Evolutionary conservation across 2,113 vertebrate species (phyloP), one percentile per base, ranked within the genome.

Genomic region (Equus quagga): DNA sequence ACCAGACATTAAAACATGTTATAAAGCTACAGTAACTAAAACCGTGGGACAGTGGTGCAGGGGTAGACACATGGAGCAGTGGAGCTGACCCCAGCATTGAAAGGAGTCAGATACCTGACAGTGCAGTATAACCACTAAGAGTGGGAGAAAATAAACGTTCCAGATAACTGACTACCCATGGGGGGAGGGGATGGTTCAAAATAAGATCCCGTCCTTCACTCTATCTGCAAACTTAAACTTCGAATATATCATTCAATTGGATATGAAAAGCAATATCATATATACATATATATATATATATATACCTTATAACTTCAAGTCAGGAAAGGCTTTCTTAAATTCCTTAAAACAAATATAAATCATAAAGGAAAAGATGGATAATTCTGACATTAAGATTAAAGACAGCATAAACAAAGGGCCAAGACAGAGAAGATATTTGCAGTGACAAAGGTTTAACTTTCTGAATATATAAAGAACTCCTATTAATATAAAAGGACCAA

Each of bases 341-440:
- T 91, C 73, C 91, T 80, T 65, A 46, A 91, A 80, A 56, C 6
- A n/a, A 64, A 36, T 72, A 90, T 33, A 81, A 85, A 85, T 94
- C 86, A 73, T 26, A 69, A 69, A 80, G 36, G 72, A 65, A 94
- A 90, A 80, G 69, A 26, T 64, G n/a, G 62, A 33, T 58, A 72
- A 79, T 85, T 90, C 28, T 49, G 24, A 33, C 10, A 18, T 72
- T 65, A 91, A 95, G 46, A 95, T 36, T 49, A 75, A 62, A 91
- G 11, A 73, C 2, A 67, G 31, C 36, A 58, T 56, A 73, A 89
- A 46, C 36, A 2, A 86, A 91, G 58, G 67, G 73, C 49, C 80
- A 86, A 31, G 80, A 23, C 31, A 96, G 44, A 89, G 78, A 78
- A 83, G 36, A 54, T 84, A 79, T 12, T 14, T 72, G 24, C 13